Evolutionary conservation across 2,797 vertebrate genomes (phyloP), one percentile per base, ranked within the genome.

Genomic region (Myotis myotis): DNA sequence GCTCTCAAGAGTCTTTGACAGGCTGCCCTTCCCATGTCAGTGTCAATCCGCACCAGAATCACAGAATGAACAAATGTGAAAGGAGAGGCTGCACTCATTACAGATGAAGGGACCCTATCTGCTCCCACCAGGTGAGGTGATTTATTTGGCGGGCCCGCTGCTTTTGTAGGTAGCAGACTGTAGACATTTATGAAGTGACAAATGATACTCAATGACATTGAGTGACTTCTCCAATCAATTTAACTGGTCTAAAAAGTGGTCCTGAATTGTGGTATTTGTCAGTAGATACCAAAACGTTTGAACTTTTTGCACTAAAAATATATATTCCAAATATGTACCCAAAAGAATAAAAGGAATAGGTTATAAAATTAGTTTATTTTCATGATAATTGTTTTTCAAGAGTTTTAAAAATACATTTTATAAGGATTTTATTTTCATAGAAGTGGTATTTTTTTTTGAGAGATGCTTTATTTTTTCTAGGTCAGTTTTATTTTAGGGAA

Each of bases 141-240:
- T 99, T 99, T 99, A 99, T 99, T 98, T 98, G 96, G 98, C 96
- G 94, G 98, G 98, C 97, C 97, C 97, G 98, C 99, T 98, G 98
- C 98, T 95, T 99, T 99, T 99, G 98, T 97, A 98, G 97, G 91
- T 86, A 95, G 98, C 98, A 98, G 98, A 98, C 98, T 98, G 97
- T 96, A 97, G 98, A 98, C 98, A 98, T 97, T 98, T 98, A 97
- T 97, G 98, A 98, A 98, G 98, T 98, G 99, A 99, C 98, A 98
- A 98, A 98, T 97, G 97, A 97, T 96, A 97, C 97, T 98, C 98
- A 96, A 92, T 98, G 99, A 99, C 99, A 99, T 98, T 99, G 99
- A 99, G 98, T 98, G 99, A 99, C 99, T 99, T 98, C 97, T 98
- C 98, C 98, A 99, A 99, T 99, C 99, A 99, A 99, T 99, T 98